phyloP scores from a whole-genome alignment of 92 coral and sea anemone genomes.

The Porites divaricata region DNA sequence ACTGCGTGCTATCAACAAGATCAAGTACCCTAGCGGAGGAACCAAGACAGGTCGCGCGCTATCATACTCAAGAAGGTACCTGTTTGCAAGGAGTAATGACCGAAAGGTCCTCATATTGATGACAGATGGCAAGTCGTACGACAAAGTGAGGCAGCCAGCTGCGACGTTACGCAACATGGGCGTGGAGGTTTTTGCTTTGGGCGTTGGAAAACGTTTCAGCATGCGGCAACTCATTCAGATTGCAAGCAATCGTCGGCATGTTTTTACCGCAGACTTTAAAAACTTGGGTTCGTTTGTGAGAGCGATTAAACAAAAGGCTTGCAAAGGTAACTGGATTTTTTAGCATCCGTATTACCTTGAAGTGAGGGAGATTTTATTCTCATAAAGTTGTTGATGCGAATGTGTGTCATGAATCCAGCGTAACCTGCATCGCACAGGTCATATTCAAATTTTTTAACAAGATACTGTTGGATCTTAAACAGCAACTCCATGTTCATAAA shows the following conservation, averaged over 20 bases:
- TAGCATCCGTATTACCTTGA: background rate
- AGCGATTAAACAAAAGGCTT: constrained; percentile 76
- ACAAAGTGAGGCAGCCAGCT: constrained; percentile 70
- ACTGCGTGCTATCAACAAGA: constrained; percentile 56
- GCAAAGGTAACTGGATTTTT: constrained; percentile 50
- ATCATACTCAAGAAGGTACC: constrained; percentile 47
- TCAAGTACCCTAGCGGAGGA: constrained; percentile 84
- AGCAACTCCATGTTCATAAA: no score
- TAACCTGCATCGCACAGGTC: no score
- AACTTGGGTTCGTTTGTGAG: constrained; percentile 64
- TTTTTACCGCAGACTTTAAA: constrained; percentile 66
- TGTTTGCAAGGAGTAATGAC: constrained; percentile 64
- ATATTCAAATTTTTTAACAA: no score
- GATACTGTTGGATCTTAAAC: no score
- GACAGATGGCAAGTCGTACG: constrained; percentile 85
- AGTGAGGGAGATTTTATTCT: no score
- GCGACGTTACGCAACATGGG: constrained; percentile 68
- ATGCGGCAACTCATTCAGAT: constrained; percentile 65
- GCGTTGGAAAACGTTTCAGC: constrained; percentile 70
- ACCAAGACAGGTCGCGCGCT: constrained; percentile 88
- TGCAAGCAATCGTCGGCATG: constrained; percentile 67
- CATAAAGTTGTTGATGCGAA: no score
- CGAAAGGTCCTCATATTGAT: constrained; percentile 66
- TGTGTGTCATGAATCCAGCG: no score
- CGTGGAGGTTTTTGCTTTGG: constrained; percentile 69